Base-by-base conservation (phyloP, 2,888 invertebrate species). In the Brachylomia viminalis region DNA sequence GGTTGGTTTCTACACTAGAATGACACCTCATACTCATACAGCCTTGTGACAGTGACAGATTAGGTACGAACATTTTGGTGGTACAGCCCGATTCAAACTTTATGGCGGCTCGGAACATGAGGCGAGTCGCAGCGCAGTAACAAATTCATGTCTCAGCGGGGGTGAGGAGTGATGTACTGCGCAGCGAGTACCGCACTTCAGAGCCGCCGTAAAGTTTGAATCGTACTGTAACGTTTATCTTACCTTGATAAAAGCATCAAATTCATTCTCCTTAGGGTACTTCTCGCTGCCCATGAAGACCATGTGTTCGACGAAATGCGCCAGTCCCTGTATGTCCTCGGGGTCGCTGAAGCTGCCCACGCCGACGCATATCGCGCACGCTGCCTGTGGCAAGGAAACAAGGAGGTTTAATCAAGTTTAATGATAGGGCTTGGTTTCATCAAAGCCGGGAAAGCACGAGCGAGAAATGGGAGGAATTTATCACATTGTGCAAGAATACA, bases 251-350 rank as follows among this genome's bases (percentile, higher is more conserved):
- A 98, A 98, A 1, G 98, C 96, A 94, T 98, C 98, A 90, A 98
- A 98, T 85, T 98, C 98, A 93, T 98, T 98, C 95, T 99, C 99
- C 91, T 97, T 97, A 15, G 98, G 98, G 92, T 98, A 99, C 92
- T 98, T 99, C 90, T 98, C 97, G 86, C 98, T 99, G 52, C 99
- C 99, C 99, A 99, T 99, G 91, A 99, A 99, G 38, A 99, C 98
- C 99, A 99, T 98, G 92, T 98, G 98, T 90, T 98, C 98, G 6
- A 98, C 96, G 92, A 98, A 98, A 93, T 98, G 98, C 0, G 98
- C 98, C 92, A 98, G 93, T 0, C 98, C 98, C 86, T 98, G 98
- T 74, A 98, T 97, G 88, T 97, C 97, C 13, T 96, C 93, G 0
- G 98, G 98, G 94, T 98, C 98, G 89, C 98, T 98, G 94, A 98